A percentile compares a stretch with the other conserved stretches of the same genome.
Conservation (phyloP, 2,888 invertebrate species). For the Drosophila anomalata region DNA sequence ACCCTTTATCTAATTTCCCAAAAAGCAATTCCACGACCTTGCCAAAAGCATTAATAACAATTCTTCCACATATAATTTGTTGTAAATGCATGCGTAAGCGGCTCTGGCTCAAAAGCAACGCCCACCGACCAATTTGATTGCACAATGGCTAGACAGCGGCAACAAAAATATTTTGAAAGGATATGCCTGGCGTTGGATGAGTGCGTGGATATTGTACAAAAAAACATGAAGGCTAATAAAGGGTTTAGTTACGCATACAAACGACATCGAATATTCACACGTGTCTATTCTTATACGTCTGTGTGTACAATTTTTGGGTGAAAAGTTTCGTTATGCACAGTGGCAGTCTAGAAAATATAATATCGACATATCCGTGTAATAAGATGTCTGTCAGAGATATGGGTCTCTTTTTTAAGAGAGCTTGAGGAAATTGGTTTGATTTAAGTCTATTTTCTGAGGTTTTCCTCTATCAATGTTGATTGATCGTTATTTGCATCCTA, state of each 20-base stretch:
- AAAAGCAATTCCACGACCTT: slow-evolving; percentile 34
- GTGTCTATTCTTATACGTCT: slow-evolving; percentile 3
- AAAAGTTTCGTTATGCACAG: slow-evolving; percentile 17
- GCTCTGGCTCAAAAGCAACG: slow-evolving; percentile 31
- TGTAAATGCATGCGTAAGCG: slow-evolving; percentile 61
- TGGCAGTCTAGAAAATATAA: slow-evolving; percentile 3
- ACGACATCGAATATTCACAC: slow-evolving; percentile 1
- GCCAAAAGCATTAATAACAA: slow-evolving; percentile 39
- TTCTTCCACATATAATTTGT: slow-evolving; percentile 49
- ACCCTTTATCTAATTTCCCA: slow-evolving; percentile 34
- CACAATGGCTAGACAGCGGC: slow-evolving; percentile 48
- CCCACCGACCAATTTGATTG: slow-evolving; percentile 52
- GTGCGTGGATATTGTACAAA: slow-evolving; percentile 25
- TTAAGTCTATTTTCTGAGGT: too few relatives aligned
- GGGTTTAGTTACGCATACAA: slow-evolving; percentile 50
- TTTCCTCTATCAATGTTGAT: too few relatives aligned
- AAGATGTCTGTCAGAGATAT: not conserved
- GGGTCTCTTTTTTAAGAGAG: too few relatives aligned
- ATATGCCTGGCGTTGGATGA: slow-evolving; percentile 25
- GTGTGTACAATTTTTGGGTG: not conserved
- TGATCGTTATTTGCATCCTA: too few relatives aligned
- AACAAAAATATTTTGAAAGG: slow-evolving; percentile 43
- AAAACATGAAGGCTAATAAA: slow-evolving; percentile 51
- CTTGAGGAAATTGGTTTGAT: too few relatives aligned
- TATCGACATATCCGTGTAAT: not conserved